Conservation (phyloP, 2,797 vertebrate species). For the Bufotes viridis region DNA sequence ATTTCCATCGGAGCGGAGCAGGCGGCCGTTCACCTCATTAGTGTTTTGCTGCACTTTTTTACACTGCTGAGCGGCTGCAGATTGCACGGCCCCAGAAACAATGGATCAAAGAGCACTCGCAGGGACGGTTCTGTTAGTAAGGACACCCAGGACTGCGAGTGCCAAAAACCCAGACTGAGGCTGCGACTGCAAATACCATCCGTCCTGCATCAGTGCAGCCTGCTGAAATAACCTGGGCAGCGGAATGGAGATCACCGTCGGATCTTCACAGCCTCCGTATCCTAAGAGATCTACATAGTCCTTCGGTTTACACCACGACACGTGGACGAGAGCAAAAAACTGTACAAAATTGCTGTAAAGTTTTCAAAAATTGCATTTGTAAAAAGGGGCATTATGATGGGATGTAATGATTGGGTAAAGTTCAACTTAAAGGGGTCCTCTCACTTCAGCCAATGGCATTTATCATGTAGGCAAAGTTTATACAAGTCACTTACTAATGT, state of each 20-base stretch:
- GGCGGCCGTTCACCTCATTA: slow-evolving; percentile 34
- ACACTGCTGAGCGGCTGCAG: not conserved
- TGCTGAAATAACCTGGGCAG: not conserved
- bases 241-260: not conserved
- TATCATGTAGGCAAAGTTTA: too few relatives aligned
- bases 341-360: too few relatives aligned
- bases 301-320: not conserved
- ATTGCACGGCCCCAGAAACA: slow-evolving; percentile 18
- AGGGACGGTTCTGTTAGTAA: slow-evolving; percentile 7
- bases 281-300: not conserved
- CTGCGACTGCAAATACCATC: slow-evolving; percentile 11
- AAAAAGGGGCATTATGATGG: too few relatives aligned
- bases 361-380: too few relatives aligned
- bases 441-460: too few relatives aligned
- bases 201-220: slow-evolving; percentile 15
- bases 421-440: too few relatives aligned
- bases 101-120: slow-evolving; percentile 32
- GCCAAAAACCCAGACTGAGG: not conserved
- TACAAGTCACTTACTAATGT: too few relatives aligned
- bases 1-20: not conserved
- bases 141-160: not conserved
- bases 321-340: too few relatives aligned
- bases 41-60: slow-evolving; percentile 3
- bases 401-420: too few relatives aligned
- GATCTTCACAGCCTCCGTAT: not conserved